Evolutionary conservation across 2,888 invertebrate genomes (phyloP).

Genomic region (Podotricha telesiphe): DNA sequence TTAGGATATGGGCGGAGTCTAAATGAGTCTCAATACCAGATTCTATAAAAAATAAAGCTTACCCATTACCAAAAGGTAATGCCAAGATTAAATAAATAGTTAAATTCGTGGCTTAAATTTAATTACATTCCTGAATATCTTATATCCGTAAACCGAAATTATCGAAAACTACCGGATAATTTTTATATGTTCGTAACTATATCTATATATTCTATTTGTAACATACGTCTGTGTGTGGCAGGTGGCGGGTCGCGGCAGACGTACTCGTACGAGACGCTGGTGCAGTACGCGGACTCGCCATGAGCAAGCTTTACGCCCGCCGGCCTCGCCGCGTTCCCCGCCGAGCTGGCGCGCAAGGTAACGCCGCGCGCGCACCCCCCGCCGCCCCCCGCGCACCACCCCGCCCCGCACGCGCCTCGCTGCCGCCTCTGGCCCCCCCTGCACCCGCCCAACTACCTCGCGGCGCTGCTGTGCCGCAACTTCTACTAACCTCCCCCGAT

Average conservation of each 20-base stretch:
- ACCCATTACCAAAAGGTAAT: no score
- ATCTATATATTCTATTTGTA: no score
- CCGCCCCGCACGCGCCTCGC: constrained; percentile 70
- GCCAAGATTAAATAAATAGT: no score
- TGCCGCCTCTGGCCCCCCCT: constrained; percentile 67
- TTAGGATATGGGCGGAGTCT: no score
- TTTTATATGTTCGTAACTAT: no score
- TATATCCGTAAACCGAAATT: no score
- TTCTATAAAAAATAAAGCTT: no score
- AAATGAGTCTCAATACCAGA: no score
- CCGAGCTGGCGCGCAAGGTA: constrained; percentile 83
- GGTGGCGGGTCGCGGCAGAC: constrained; percentile 69
- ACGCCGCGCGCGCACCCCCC: constrained; percentile 52
- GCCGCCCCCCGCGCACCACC: constrained; percentile 46
- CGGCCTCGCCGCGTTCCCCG: constrained; percentile 75
- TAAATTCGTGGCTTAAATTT: no score
- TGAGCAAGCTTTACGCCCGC: constrained; percentile 81
- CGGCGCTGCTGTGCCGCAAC: constrained; percentile 40
- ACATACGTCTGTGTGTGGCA: constrained; percentile 37
- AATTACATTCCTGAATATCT: no score
- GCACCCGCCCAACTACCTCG: constrained; percentile 42
- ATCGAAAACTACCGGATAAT: no score
- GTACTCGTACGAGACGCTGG: constrained; percentile 81
- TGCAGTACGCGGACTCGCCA: constrained; percentile 82
- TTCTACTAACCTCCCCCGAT: constrained; percentile 32